These are phyloP conservation scores for Tenthredo amoena DNA, from an alignment of 2,888 invertebrate species.

Conservation along the genomic window DNA sequence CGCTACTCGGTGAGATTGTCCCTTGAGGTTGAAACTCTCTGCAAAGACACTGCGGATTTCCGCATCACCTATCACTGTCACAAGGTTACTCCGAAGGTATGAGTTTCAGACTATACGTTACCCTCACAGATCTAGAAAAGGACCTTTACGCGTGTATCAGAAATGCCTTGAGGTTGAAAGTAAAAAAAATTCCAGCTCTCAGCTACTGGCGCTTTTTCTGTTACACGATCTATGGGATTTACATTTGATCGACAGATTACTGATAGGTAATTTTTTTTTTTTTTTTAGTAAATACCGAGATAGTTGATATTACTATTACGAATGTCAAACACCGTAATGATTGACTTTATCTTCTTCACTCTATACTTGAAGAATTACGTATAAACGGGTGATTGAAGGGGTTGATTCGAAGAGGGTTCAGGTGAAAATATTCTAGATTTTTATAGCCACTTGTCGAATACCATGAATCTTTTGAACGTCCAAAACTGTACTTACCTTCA, in stretches of 20 bases:
- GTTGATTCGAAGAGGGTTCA: too few relatives aligned
- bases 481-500: too few relatives aligned
- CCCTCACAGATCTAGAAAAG: slow-evolving; percentile 75
- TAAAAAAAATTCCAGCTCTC: slow-evolving; percentile 60
- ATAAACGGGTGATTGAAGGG: too few relatives aligned
- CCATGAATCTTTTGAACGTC: too few relatives aligned
- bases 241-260: slow-evolving; percentile 85
- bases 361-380: too few relatives aligned
- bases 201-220: slow-evolving; percentile 80
- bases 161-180: neutral
- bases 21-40: slow-evolving; percentile 77
- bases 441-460: too few relatives aligned
- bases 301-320: slow-evolving; percentile 82
- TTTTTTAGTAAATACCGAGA: slow-evolving; percentile 82
- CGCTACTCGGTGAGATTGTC: slow-evolving; percentile 77
- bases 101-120: slow-evolving; percentile 81
- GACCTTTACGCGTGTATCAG: slow-evolving; percentile 14
- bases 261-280: slow-evolving; percentile 79
- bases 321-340: slow-evolving; percentile 1
- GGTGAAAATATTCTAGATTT: too few relatives aligned
- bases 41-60: slow-evolving; percentile 79
- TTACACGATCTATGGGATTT: slow-evolving; percentile 84
- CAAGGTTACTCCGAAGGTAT: slow-evolving; percentile 82
- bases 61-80: slow-evolving; percentile 82
- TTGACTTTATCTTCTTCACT: neutral